Conservation (phyloP, 2,888 invertebrate species). For the Unio pictorum region DNA sequence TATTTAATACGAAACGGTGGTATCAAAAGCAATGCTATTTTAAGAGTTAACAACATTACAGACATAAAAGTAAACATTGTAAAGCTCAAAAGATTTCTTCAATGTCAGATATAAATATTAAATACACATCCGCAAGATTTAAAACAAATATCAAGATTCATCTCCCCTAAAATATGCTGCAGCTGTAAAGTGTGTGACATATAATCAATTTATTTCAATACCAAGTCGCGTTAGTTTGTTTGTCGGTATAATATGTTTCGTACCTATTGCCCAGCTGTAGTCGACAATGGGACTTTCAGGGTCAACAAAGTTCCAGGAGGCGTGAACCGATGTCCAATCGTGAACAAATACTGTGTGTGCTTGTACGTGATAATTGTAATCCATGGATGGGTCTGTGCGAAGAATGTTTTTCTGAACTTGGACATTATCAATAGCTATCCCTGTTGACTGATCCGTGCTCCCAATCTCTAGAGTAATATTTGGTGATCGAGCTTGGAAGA, state of each 20-base stretch:
- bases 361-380: conserved; percentile 9
- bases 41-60: no score
- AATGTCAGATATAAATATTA: no score
- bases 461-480: conserved; percentile 6
- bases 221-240: no score
- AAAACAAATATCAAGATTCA: no score
- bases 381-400: not conserved
- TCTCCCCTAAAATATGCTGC: no score
- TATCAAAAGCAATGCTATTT: no score
- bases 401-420: conserved; percentile 5
- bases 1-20: no score
- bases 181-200: no score
- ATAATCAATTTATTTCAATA: no score
- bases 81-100: no score
- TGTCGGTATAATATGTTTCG: not conserved
- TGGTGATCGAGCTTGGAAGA: conserved; percentile 2
- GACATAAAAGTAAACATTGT: no score
- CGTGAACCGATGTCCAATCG: conserved; percentile 27
- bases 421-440: conserved; percentile 17
- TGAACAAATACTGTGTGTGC: conserved; percentile 19
- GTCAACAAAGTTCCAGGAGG: conserved; percentile 21
- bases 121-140: no score
- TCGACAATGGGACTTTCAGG: conserved; percentile 21
- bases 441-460: conserved; percentile 2
- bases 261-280: conserved; percentile 32